A percentile compares a stretch with the other conserved stretches of the same genome.
Conservation (phyloP, 2,113 vertebrate genomes). For the Excalfactoria chinensis region DNA sequence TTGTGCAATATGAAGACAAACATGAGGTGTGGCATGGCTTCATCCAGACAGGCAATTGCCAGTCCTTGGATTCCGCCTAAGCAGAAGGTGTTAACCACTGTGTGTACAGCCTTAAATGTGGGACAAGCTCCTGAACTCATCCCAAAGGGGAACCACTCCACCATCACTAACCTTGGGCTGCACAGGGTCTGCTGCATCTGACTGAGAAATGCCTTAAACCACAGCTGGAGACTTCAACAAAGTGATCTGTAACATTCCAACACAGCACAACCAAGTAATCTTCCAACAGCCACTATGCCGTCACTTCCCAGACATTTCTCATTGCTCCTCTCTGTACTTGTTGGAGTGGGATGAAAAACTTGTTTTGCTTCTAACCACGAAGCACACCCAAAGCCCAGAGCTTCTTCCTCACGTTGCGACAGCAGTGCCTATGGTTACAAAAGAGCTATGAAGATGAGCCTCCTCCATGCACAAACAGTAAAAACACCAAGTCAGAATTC, state of each 20-base stretch:
- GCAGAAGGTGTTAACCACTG: neutral
- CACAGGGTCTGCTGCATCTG: neutral
- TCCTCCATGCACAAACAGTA: neutral
- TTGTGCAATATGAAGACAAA: neutral
- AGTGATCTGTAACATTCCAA: neutral
- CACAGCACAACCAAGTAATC: neutral
- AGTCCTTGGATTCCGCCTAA: neutral
- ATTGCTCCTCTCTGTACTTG: neutral
- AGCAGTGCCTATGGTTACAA: neutral
- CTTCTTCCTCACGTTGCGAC: neutral
- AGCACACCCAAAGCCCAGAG: neutral
- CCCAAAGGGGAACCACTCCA: neutral
- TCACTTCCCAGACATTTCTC: neutral
- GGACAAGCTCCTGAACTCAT: neutral
- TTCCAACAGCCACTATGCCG: neutral
- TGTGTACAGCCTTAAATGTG: no score
- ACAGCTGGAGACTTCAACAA: neutral
- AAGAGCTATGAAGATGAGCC: neutral
- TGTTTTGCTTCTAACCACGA: neutral
- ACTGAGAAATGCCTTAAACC: rapidly evolving
- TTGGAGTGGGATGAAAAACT: neutral
- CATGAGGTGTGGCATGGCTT: neutral
- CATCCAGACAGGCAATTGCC: neutral
- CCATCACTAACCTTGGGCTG: neutral
- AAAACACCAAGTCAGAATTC: neutral